phyloP scores from a whole-genome alignment of 2,113 vertebrate species.

The Alexandromys fortis region DNA sequence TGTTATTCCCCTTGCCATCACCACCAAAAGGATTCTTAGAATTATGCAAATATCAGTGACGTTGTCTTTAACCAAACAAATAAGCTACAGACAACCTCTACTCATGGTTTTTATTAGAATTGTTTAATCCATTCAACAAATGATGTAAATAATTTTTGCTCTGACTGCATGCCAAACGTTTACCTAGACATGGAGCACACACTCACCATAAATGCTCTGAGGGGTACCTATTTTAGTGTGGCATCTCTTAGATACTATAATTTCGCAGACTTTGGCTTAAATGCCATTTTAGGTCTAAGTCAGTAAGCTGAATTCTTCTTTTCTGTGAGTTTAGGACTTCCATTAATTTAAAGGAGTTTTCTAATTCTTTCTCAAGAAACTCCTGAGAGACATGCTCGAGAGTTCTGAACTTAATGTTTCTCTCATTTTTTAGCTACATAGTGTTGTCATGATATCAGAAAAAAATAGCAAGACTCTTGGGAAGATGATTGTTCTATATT shows the following conservation, averaged over 20 bases:
- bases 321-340: conserved; percentile 57
- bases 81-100: not conserved
- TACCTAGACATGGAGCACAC: not conserved
- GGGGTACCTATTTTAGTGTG: not conserved
- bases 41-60: conserved; percentile 25
- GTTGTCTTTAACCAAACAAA: conserved; percentile 30
- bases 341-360: conserved; percentile 59
- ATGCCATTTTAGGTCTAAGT: conserved; percentile 16
- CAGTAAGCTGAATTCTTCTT: not conserved
- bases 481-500: not conserved
- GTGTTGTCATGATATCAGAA: conserved; percentile 38
- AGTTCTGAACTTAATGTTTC: conserved; percentile 47
- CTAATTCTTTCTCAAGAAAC: conserved; percentile 60
- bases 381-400: conserved; percentile 55
- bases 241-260: not conserved
- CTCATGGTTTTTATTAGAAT: not conserved
- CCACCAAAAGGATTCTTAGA: not conserved
- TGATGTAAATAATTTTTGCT: not conserved
- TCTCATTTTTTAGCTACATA: not conserved
- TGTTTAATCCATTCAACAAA: conserved; percentile 4
- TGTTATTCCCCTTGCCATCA: not conserved
- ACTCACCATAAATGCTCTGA: not conserved
- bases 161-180: not conserved
- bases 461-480: not conserved
- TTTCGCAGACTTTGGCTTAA: not conserved